Evolutionary conservation across 2,888 invertebrate genomes (phyloP).

Genomic region (Pilophorus perplexus): DNA sequence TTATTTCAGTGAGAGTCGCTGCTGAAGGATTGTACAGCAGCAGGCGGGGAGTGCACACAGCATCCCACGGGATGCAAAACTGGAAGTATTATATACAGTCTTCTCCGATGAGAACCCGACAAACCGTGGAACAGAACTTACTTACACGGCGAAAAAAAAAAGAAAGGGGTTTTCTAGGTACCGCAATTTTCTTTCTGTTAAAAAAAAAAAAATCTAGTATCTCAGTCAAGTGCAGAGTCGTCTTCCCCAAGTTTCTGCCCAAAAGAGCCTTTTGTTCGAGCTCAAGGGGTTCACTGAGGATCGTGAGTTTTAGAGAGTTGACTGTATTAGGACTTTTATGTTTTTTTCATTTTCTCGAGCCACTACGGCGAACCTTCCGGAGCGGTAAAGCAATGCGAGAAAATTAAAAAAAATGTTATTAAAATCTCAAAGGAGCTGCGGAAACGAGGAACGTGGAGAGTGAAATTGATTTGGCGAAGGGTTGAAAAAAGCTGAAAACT

Average conservation of each 20-base stretch:
- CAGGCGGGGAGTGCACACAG: neutral
- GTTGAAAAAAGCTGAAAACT: too few species aligned
- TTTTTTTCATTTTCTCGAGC: neutral
- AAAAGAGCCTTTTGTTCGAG: slow-evolving; percentile 14
- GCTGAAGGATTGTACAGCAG: neutral
- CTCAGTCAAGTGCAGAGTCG: slow-evolving; percentile 23
- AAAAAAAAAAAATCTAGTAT: slow-evolving; percentile 12
- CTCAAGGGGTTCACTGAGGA: slow-evolving; percentile 6
- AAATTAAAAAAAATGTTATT: too few species aligned
- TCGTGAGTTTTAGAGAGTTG: neutral
- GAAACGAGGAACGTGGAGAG: too few species aligned
- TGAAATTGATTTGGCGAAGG: too few species aligned
- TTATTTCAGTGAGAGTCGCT: slow-evolving; percentile 25
- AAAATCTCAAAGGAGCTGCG: too few species aligned
- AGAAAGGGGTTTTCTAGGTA: neutral
- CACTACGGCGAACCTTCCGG: too few species aligned
- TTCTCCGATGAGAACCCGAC: slow-evolving; percentile 16
- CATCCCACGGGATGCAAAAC: slow-evolving; percentile 21
- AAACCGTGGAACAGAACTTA: slow-evolving; percentile 33
- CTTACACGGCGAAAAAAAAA: slow-evolving; percentile 23
- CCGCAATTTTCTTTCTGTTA: slow-evolving; percentile 5
- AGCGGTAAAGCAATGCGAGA: too few species aligned
- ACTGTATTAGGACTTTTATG: neutral
- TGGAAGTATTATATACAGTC: slow-evolving; percentile 8
- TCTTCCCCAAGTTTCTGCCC: slow-evolving; percentile 21